Base-by-base conservation (phyloP, 1,140 invertebrate species). In the Babylonia areolata region DNA sequence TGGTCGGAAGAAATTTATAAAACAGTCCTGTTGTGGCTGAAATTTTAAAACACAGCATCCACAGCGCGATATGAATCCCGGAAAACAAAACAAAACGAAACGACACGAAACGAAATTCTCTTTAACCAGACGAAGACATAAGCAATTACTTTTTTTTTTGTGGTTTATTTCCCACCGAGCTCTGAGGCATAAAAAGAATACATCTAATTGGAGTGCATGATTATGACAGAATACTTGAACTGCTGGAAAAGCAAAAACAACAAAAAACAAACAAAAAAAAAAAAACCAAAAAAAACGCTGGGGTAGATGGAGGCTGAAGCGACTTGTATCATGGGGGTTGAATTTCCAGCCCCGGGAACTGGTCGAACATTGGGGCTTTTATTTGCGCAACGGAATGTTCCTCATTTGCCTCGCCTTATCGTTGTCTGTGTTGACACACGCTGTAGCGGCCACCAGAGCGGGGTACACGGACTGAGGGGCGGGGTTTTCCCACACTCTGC, bases 401-500 rank as follows among this genome's bases (percentile, higher is more conserved):
- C n/a, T n/a, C n/a, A n/a, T n/a, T n/a, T n/a, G n/a, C n/a, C n/a
- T 46, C 5, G 5, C 42, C 86, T 90, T 90, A 90, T 89, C 90
- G 84, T 51, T n/a, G 79, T 81, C 85, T 87, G 54, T 90, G 88
- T 90, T 89, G 89, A 88, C 87, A 89, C 87, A 89, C 86, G 81
- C 85, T 84, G n/a, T n/a, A n/a, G n/a, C 81, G 84, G 78, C 82
- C 85, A 81, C n/a, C 84, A 85, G 88, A 86, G 75, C 83, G 82
- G 77, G 51, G 20, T 12, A 64, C 6, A 77, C 71, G 82, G 85
- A 83, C 71, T 80, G 84, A 87, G 87, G 85, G 90, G 90, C 88
- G 90, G 71, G 83, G 89, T 90, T 91, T 91, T 91, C 90, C 90
- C 90, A 91, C 88, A 90, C 87, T 87, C 80, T 77, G 79, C 85